Conservation (phyloP, 2,888 invertebrate genomes). For the Athalia cordata region DNA sequence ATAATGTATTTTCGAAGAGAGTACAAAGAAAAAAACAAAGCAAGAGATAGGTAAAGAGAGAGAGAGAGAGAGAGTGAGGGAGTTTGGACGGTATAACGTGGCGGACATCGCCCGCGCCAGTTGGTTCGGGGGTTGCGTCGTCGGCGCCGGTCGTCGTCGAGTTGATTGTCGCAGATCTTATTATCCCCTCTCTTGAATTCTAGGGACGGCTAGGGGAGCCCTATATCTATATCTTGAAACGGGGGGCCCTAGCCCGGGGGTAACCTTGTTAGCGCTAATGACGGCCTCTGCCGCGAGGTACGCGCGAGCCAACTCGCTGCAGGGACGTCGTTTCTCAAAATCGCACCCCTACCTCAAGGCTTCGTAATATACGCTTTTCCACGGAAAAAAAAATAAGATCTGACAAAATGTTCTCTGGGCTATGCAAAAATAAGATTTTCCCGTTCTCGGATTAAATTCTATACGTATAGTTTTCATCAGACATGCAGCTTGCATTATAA, state of each 20-base stretch:
- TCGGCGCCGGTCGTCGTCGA: conserved; percentile 53
- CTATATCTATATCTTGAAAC: neutral
- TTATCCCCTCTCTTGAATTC: conserved; percentile 67
- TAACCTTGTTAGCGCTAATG: conserved; percentile 71
- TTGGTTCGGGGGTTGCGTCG: conserved; percentile 57
- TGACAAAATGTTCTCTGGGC: too few species aligned
- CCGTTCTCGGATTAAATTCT: too few species aligned
- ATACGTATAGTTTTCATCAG: too few species aligned
- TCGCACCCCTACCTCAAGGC: too few species aligned
- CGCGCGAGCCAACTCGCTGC: conserved; percentile 56
- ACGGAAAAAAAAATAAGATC: too few species aligned
- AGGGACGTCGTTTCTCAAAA: conserved; percentile 20
- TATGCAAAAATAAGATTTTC: too few species aligned
- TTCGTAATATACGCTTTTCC: too few species aligned
- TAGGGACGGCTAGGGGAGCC: conserved; percentile 56
- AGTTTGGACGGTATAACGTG: conserved; percentile 64
- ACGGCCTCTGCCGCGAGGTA: conserved; percentile 64
- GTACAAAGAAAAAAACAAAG: conserved; percentile 1
- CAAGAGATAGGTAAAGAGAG: neutral
- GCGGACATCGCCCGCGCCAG: conserved; percentile 62
- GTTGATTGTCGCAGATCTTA: conserved; percentile 72
- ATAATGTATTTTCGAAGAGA: neutral
- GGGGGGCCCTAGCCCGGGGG: conserved; percentile 57
- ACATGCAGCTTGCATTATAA: too few species aligned
- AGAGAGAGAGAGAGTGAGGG: conserved; percentile 44